phyloP scores from a whole-genome alignment of 2,797 vertebrate species.

The Emydoidea blandingii region DNA sequence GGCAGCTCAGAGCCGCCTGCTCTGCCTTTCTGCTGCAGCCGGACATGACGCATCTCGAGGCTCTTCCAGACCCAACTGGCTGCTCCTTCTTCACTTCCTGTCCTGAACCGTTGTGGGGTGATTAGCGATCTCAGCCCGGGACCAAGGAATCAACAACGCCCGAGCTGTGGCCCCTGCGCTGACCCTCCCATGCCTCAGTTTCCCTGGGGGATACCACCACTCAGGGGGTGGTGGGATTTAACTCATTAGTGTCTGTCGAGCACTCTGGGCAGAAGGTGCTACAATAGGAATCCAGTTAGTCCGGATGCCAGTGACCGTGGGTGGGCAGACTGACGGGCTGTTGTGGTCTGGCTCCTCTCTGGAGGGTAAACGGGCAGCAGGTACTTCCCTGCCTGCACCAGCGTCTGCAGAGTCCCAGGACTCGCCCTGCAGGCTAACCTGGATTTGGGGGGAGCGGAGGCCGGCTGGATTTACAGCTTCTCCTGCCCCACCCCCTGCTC shows the following conservation, averaged over 20 bases:
- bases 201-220: background rate
- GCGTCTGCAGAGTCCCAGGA: background rate
- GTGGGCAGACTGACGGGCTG: too few relatives aligned
- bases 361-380: background rate
- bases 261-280: background rate
- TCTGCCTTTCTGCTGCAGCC: background rate
- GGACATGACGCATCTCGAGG: too few relatives aligned
- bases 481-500: background rate
- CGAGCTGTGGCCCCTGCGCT: background rate
- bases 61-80: background rate
- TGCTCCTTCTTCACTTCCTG: background rate
- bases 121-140: background rate
- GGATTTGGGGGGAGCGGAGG: background rate
- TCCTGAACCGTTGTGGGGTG: background rate
- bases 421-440: background rate
- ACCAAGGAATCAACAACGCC: background rate
- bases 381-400: too few relatives aligned
- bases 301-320: background rate
- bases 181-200: background rate
- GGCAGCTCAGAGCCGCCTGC: background rate
- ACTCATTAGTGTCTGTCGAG: background rate
- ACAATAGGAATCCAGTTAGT: background rate
- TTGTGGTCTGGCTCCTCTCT: background rate
- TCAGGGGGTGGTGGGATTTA: background rate
- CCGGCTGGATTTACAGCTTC: background rate